Conservation (phyloP, 2,113 vertebrate species). For the Struthio camelus region DNA sequence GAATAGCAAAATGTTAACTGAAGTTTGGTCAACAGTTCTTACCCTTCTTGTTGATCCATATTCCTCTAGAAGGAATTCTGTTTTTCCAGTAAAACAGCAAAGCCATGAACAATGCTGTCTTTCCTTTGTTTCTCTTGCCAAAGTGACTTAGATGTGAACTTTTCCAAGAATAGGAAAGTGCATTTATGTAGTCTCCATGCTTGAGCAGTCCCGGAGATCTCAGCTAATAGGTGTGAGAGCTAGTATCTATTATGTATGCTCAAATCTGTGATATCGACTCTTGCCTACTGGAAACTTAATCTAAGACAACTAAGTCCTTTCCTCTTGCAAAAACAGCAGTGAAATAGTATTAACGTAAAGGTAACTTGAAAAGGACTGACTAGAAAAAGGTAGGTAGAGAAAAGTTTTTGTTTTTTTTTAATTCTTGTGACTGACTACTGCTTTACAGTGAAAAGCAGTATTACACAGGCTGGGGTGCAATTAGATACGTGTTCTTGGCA, state of each 20-base stretch:
- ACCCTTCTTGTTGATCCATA: background rate
- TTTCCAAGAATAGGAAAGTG: background rate
- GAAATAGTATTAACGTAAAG: background rate
- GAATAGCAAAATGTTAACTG: background rate
- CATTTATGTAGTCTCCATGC: background rate
- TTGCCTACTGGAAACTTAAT: background rate
- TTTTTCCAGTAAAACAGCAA: background rate
- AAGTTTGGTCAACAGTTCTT: background rate
- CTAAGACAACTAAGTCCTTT: background rate
- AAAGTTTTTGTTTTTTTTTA: background rate
- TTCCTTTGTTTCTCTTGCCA: background rate
- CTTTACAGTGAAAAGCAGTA: background rate
- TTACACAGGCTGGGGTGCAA: background rate
- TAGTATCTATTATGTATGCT: rapidly evolving
- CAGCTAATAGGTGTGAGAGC: background rate
- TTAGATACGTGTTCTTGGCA: background rate
- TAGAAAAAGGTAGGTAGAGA: background rate
- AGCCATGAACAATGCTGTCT: background rate
- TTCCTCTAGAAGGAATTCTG: background rate
- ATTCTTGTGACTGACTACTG: background rate
- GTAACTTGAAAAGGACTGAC: background rate
- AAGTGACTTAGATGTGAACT: slow-evolving; percentile 9
- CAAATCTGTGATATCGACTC: background rate
- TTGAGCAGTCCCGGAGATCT: background rate
- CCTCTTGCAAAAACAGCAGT: background rate